A percentile compares a stretch with the other conserved stretches of the same genome.
Conservation (phyloP, 1,140 invertebrate genomes). For the Eubasilissa regina region DNA sequence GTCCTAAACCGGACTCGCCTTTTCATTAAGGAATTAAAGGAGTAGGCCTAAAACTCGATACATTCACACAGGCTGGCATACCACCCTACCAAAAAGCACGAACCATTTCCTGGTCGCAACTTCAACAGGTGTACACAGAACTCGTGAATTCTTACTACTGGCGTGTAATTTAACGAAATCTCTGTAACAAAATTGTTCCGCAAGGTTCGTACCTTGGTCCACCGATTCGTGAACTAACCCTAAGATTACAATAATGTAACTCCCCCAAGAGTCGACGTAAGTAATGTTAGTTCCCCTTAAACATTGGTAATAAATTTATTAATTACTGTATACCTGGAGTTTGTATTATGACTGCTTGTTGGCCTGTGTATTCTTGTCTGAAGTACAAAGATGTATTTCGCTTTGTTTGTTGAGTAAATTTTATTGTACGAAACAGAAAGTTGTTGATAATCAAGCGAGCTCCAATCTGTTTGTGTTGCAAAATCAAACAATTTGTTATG, state of each 20-base stretch:
- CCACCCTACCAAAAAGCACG: slow-evolving; percentile 16
- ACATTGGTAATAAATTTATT: slow-evolving; percentile 41
- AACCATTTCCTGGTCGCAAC: background rate
- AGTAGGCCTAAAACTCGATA: slow-evolving; percentile 2
- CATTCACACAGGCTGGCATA: background rate
- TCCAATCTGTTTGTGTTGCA: slow-evolving; percentile 11
- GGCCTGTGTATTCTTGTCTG: background rate
- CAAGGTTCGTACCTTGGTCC: slow-evolving; percentile 16
- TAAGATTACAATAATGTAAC: slow-evolving; percentile 37
- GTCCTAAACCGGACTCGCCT: slow-evolving; percentile 47
- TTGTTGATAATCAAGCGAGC: slow-evolving; percentile 11
- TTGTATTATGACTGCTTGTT: slow-evolving; percentile 29
- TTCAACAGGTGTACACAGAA: background rate
- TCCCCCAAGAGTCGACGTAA: slow-evolving; percentile 28
- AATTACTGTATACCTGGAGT: slow-evolving; percentile 25
- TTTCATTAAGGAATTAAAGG: slow-evolving; percentile 54
- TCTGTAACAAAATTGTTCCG: background rate
- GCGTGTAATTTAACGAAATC: background rate
- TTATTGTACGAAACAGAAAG: background rate
- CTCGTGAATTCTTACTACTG: background rate
- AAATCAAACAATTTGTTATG: background rate
- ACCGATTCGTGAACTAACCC: slow-evolving; percentile 18
- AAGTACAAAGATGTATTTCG: slow-evolving; percentile 30
- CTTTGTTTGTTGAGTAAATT: slow-evolving; percentile 15
- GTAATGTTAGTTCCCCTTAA: slow-evolving; percentile 21